Percentiles rank a stretch among this genome's conserved stretches.
phyloP scores from a whole-genome alignment of 2,113 vertebrate species.

The Cardinalis cardinalis region DNA sequence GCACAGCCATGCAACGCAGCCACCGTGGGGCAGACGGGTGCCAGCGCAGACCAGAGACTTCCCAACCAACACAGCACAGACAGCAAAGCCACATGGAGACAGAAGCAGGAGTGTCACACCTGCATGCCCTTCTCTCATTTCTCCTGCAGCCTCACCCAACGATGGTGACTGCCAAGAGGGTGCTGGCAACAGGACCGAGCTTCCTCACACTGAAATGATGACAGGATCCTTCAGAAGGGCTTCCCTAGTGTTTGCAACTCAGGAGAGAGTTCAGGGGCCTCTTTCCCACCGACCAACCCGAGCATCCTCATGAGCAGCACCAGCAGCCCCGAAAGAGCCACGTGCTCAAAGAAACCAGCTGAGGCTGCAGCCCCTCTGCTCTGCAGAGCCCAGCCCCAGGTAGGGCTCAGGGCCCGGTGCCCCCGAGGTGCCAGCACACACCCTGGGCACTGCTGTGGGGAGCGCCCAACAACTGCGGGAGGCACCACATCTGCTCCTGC shows the following conservation, averaged over 20 bases:
- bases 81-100: not conserved
- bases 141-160: not conserved
- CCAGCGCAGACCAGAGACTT: not conserved
- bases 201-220: not conserved
- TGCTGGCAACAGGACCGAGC: not conserved
- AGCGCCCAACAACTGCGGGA: not conserved
- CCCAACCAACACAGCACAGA: not conserved
- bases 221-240: not conserved
- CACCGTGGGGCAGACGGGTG: not conserved
- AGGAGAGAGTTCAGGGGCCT: not conserved
- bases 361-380: not conserved
- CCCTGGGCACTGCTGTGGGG: rapidly evolving
- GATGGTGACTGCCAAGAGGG: not conserved
- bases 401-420: not conserved
- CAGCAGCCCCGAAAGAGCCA: not conserved
- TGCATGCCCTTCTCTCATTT: not conserved
- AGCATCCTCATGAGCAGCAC: rapidly evolving
- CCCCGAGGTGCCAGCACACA: not conserved
- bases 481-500: not conserved
- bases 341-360: not conserved
- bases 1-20: not conserved
- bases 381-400: not conserved
- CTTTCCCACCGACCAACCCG: not conserved
- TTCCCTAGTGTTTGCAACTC: not conserved
- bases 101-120: not conserved